Percentiles rank a stretch among this genome's conserved stretches.
Evolutionary conservation across 2,113 vertebrate species (phyloP).

Genomic region (Albula glossodonta): DNA sequence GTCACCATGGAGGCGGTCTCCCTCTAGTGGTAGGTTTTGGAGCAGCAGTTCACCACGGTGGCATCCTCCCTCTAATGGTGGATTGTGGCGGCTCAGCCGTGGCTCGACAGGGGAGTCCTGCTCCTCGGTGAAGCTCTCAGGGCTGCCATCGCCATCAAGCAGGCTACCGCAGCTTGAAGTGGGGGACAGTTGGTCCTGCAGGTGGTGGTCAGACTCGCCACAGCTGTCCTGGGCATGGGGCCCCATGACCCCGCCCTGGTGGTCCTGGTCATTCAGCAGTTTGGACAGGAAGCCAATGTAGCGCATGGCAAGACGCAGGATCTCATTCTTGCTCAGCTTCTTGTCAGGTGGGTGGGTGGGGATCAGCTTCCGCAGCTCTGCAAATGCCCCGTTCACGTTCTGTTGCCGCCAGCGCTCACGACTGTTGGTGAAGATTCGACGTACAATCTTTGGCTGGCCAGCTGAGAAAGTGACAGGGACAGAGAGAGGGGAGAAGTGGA

Average conservation of each 20-base stretch:
- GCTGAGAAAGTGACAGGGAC: slow-evolving; percentile 58
- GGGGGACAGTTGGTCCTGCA: slow-evolving; percentile 84
- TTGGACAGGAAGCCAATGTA: slow-evolving; percentile 96
- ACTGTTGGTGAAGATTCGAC: slow-evolving; percentile 93
- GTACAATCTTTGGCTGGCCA: slow-evolving; percentile 90
- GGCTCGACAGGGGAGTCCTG: slow-evolving; percentile 68
- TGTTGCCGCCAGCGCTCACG: slow-evolving; percentile 94
- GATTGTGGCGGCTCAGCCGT: slow-evolving; percentile 71
- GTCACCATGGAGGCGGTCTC: slow-evolving; percentile 60
- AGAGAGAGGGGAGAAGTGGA: background rate
- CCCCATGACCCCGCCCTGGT: slow-evolving; percentile 71
- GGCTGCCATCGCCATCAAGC: slow-evolving; percentile 79
- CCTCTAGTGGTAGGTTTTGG: slow-evolving; percentile 72
- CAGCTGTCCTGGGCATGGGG: slow-evolving; percentile 74
- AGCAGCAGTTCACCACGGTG: slow-evolving; percentile 80
- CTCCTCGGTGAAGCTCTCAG: slow-evolving; percentile 83
- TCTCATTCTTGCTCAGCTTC: slow-evolving; percentile 96
- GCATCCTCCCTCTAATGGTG: slow-evolving; percentile 69
- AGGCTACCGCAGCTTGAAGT: slow-evolving; percentile 85
- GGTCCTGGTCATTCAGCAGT: slow-evolving; percentile 91
- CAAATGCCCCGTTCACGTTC: slow-evolving; percentile 91
- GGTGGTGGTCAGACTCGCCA: slow-evolving; percentile 83
- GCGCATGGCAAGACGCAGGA: slow-evolving; percentile 92
- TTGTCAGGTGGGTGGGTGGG: slow-evolving; percentile 91
- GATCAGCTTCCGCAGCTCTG: slow-evolving; percentile 92